Conservation (phyloP, 2,113 vertebrate genomes). For the Raja brachyura region DNA sequence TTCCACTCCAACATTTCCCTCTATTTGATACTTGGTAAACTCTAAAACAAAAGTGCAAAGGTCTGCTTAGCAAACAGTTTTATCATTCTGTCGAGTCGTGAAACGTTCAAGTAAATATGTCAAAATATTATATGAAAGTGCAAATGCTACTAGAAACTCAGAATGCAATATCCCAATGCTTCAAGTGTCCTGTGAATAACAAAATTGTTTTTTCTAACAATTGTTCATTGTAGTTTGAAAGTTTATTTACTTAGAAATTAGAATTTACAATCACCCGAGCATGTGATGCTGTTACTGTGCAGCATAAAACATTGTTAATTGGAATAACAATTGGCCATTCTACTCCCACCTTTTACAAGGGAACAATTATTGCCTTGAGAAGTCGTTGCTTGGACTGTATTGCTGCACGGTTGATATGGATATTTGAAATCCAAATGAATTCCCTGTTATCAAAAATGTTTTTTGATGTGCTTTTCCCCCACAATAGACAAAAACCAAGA, state of each 20-base stretch:
- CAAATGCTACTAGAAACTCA: neutral
- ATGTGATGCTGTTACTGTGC: conserved; percentile 29
- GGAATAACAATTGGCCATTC: conserved; percentile 18
- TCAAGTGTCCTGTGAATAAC: neutral
- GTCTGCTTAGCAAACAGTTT: neutral
- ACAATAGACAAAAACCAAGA: neutral
- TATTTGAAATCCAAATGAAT: neutral
- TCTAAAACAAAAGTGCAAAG: neutral
- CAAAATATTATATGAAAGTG: neutral
- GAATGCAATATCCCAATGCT: neutral
- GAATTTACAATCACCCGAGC: conserved; percentile 28
- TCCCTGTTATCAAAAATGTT: neutral
- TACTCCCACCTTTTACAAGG: conserved; percentile 28
- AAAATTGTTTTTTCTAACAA: neutral
- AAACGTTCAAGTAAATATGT: neutral
- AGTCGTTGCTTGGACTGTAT: neutral
- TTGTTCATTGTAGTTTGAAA: conserved; percentile 13
- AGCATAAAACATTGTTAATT: conserved; percentile 33
- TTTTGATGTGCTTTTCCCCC: neutral
- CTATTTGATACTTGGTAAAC: neutral
- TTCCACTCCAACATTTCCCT: neutral
- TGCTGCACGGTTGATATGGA: neutral
- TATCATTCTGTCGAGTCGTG: neutral
- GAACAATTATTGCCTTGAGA: conserved; percentile 19
- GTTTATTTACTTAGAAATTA: conserved; percentile 20